phyloP scores from a whole-genome alignment of 2,888 invertebrate genomes.

The Icerya purchasi region DNA sequence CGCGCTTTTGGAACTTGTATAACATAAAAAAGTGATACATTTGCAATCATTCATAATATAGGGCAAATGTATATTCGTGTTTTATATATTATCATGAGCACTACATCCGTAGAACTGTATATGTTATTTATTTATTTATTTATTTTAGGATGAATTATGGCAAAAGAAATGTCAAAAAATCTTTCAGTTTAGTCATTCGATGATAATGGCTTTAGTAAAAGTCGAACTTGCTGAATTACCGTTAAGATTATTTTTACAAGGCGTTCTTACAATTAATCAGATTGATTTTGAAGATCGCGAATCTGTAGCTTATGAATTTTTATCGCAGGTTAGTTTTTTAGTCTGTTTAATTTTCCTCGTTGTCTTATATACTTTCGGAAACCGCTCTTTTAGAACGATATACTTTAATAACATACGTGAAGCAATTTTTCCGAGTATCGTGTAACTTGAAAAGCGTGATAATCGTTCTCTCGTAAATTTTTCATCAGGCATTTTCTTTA shows the following conservation, averaged over 20 bases:
- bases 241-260: slow-evolving; percentile 80
- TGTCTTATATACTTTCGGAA: too few species aligned
- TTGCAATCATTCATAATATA: too few species aligned
- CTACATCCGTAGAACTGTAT: too few species aligned
- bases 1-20: too few species aligned
- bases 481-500: slow-evolving; percentile 72
- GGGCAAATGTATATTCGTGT: too few species aligned
- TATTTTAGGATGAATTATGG: slow-evolving; percentile 73
- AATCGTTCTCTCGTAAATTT: too few species aligned
- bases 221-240: slow-evolving; percentile 88
- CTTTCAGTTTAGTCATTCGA: slow-evolving; percentile 92
- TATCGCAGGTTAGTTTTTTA: slow-evolving; percentile 44
- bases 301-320: slow-evolving; percentile 93
- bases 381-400: too few species aligned
- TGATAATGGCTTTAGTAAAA: slow-evolving; percentile 80
- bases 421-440: too few species aligned
- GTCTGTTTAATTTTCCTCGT: neutral
- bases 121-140: neutral
- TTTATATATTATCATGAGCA: too few species aligned
- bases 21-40: too few species aligned
- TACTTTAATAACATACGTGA: too few species aligned
- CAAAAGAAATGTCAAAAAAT: slow-evolving; percentile 96
- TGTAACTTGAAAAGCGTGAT: too few species aligned
- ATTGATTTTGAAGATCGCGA: slow-evolving; percentile 87
- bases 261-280: slow-evolving; percentile 77